Percentiles rank a stretch among this genome's conserved stretches.
phyloP scores from a whole-genome alignment of 2,113 vertebrate genomes.

The Odocoileus hemionus region DNA sequence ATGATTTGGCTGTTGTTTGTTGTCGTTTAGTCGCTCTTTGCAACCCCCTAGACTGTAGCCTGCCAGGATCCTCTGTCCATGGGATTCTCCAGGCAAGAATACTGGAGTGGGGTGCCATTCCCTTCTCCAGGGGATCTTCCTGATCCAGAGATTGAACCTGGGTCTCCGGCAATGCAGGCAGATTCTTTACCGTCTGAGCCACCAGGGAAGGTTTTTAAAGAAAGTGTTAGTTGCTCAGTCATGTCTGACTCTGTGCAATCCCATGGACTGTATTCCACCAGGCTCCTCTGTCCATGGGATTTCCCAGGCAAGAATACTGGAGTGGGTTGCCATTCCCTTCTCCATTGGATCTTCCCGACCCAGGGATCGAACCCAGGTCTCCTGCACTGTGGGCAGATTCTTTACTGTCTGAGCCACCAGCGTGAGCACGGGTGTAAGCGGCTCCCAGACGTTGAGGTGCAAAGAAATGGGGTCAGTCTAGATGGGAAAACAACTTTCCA shows the following conservation, averaged over 20 bases:
- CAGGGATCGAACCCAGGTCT: not conserved
- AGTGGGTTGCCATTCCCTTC: not conserved
- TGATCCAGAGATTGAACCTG: not conserved
- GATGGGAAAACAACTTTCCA: not conserved
- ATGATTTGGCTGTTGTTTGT: not conserved
- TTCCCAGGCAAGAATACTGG: not conserved
- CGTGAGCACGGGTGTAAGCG: fast-evolving
- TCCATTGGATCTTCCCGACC: not conserved
- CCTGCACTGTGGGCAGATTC: not conserved
- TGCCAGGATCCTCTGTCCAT: not conserved
- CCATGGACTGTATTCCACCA: not conserved
- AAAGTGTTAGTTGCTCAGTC: not conserved
- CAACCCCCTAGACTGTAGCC: not conserved
- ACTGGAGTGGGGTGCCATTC: not conserved
- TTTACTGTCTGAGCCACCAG: not conserved
- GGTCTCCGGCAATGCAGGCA: not conserved
- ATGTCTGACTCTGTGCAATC: not conserved
- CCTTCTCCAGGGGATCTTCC: not conserved
- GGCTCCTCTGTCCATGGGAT: not conserved
- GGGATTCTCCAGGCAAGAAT: not conserved
- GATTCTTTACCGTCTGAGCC: not conserved
- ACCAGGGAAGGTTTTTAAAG: not conserved
- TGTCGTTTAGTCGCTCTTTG: not conserved
- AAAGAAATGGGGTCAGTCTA: fast-evolving
- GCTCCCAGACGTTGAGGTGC: fast-evolving